Evolutionary conservation across 2,888 invertebrate species (phyloP).

Genomic region (Icerya purchasi): DNA sequence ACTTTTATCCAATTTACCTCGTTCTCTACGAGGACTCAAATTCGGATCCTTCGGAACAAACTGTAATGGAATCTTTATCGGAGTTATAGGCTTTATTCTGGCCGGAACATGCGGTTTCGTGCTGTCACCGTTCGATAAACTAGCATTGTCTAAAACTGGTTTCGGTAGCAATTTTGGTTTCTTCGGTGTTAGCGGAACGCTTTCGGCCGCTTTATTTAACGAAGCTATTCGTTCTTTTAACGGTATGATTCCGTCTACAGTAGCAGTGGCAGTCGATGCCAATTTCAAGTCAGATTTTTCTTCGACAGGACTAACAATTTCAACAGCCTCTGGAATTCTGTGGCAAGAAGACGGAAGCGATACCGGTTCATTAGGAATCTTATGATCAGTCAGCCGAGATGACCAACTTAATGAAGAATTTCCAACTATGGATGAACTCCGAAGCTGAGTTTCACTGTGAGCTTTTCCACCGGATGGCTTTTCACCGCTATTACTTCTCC

Average conservation of each 20-base stretch:
- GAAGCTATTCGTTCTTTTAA: slow-evolving; percentile 21
- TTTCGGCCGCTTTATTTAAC: slow-evolving; percentile 17
- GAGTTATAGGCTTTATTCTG: neutral
- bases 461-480: slow-evolving; percentile 15
- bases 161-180: slow-evolving; percentile 19
- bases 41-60: neutral
- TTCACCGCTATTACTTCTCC: slow-evolving; percentile 19
- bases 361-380: slow-evolving; percentile 12
- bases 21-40: slow-evolving; percentile 21
- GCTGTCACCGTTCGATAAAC: slow-evolving; percentile 6
- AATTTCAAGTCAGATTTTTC: slow-evolving; percentile 20
- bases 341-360: slow-evolving; percentile 1
- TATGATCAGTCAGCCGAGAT: slow-evolving; percentile 1
- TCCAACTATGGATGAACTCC: slow-evolving; percentile 10
- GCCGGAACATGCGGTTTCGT: slow-evolving; percentile 1
- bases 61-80: slow-evolving; percentile 1
- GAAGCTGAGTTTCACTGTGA: slow-evolving; percentile 16
- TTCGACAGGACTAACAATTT: slow-evolving; percentile 11
- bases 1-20: slow-evolving; percentile 50
- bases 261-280: neutral
- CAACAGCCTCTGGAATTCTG: slow-evolving; percentile 8
- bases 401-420: slow-evolving; percentile 10
- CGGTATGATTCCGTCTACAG: slow-evolving; percentile 16
- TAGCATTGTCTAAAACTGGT: slow-evolving; percentile 14
- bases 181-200: slow-evolving; percentile 4